Conservation (phyloP, 2,113 vertebrate species). For the Urocolius indicus region DNA sequence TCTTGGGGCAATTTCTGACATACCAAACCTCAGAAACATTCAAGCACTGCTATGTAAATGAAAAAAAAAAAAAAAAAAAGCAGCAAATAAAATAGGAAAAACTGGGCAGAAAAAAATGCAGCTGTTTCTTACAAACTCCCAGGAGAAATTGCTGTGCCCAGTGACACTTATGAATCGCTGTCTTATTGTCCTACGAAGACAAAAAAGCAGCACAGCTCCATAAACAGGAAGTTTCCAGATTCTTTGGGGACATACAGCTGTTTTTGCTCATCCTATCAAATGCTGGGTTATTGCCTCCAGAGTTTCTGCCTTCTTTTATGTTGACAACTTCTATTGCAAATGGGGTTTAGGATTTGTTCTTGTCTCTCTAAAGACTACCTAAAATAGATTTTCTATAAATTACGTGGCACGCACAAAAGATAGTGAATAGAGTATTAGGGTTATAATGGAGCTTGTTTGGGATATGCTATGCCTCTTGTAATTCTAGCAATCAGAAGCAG, state of each 20-base stretch:
- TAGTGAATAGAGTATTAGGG: not conserved
- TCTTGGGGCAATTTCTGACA: not conserved
- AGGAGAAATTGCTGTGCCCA: not conserved
- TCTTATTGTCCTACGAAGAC: slow-evolving; percentile 5
- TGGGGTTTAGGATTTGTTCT: not conserved
- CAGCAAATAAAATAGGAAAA: not conserved
- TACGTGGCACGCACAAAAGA: not conserved
- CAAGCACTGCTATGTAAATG: not conserved
- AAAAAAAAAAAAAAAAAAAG: not conserved
- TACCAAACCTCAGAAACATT: not conserved
- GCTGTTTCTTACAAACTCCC: not conserved
- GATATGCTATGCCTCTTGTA: not conserved
- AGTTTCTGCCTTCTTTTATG: slow-evolving; percentile 10
- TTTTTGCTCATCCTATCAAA: not conserved
- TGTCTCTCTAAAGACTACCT: slow-evolving; percentile 4
- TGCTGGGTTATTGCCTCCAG: slow-evolving; percentile 14
- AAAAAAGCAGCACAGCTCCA: not conserved
- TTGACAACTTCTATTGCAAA: slow-evolving; percentile 31
- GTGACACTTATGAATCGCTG: not conserved
- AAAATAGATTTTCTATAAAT: slow-evolving; percentile 28
- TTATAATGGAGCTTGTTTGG: not conserved
- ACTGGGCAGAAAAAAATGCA: slow-evolving; percentile 23
- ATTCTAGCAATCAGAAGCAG: not conserved
- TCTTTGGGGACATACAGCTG: not conserved
- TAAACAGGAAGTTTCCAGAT: slow-evolving; percentile 21